These are phyloP conservation scores for Epinotia bilunana DNA, from an alignment of 2,888 invertebrate species.

Conservation along the genomic window DNA sequence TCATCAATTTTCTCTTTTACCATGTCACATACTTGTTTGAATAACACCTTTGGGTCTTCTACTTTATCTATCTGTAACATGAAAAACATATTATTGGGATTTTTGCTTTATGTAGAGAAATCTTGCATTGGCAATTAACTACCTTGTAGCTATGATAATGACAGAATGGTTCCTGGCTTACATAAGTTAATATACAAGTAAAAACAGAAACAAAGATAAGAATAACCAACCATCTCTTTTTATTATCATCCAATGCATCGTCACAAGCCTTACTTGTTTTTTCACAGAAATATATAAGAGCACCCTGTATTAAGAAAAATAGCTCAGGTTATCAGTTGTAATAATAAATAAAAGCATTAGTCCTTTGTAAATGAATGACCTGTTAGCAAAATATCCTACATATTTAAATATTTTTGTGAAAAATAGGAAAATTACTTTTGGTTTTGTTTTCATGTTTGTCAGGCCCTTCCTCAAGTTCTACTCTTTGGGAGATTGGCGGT, in stretches of 20 bases:
- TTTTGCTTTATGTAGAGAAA: not conserved
- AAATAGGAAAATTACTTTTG: not conserved
- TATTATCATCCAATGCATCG: conserved; percentile 58
- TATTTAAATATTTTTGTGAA: not conserved
- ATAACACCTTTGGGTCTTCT: conserved; percentile 90
- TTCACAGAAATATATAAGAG: conserved; percentile 64
- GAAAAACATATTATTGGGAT: conserved; percentile 45
- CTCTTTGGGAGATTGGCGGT: not conserved
- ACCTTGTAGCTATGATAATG: not conserved
- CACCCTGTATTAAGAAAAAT: conserved; percentile 64
- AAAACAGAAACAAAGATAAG: conserved; percentile 51
- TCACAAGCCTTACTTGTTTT: conserved; percentile 63
- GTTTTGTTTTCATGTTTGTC: not conserved
- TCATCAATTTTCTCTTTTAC: conserved; percentile 86
- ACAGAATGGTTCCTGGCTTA: conserved; percentile 67
- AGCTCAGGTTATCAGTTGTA: conserved; percentile 19
- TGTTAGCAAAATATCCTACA: not conserved
- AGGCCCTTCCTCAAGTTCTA: not conserved
- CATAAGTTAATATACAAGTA: conserved; percentile 47
- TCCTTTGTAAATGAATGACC: conserved; percentile 8
- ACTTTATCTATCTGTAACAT: conserved; percentile 90
- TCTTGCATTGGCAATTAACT: not conserved
- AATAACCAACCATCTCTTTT: conserved; percentile 74
- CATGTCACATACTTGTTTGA: conserved; percentile 88
- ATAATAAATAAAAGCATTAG: not conserved